phyloP scores from a whole-genome alignment of 2,113 vertebrate genomes.

The Gobio gobio region DNA sequence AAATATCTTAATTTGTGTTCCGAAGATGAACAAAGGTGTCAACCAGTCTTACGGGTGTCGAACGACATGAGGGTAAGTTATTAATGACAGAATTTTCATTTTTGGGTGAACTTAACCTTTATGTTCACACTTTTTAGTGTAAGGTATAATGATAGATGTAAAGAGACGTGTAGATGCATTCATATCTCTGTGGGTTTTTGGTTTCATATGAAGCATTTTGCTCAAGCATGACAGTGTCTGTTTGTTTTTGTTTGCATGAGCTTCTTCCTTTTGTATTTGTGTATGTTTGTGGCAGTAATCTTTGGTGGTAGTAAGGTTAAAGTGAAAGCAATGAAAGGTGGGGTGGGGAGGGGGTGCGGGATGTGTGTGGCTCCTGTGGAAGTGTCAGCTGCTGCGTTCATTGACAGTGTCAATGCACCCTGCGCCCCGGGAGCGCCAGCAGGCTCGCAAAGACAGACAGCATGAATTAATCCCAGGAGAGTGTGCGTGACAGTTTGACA shows the following conservation, averaged over 20 bases:
- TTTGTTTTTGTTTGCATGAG: not conserved
- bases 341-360: conserved; percentile 44
- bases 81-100: too few relatives aligned
- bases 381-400: conserved; percentile 85
- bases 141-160: not conserved
- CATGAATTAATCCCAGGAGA: conserved; percentile 97
- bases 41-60: too few relatives aligned
- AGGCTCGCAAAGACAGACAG: conserved; percentile 96
- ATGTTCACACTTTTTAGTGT: not conserved
- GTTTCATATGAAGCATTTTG: conserved; percentile 3
- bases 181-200: not conserved
- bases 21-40: too few relatives aligned
- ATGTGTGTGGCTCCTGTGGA: conserved; percentile 73
- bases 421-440: conserved; percentile 87
- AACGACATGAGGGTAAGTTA: too few relatives aligned
- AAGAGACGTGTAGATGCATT: not conserved
- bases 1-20: too few relatives aligned
- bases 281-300: not conserved
- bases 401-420: conserved; percentile 88
- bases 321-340: conserved; percentile 78
- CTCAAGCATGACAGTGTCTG: not conserved
- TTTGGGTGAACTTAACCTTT: too few relatives aligned
- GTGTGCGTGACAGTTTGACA: conserved; percentile 94
- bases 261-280: conserved; percentile 24
- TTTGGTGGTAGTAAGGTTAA: conserved; percentile 66